A percentile compares a stretch with the other conserved stretches of the same genome.
Evolutionary conservation across 2,797 vertebrate genomes (phyloP).

Genomic region (Amphiprion clarkii): DNA sequence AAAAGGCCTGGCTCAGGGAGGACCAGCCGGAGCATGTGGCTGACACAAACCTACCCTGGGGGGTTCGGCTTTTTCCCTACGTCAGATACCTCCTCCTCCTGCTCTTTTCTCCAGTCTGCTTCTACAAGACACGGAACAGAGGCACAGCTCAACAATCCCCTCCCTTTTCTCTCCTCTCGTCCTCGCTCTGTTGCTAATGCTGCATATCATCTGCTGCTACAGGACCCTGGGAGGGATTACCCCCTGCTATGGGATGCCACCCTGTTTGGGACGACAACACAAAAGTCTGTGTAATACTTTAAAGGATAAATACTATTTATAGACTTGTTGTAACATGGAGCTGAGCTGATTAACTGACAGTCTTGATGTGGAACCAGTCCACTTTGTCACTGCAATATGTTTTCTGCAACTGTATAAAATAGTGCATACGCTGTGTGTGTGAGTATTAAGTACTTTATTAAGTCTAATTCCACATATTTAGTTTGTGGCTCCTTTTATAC

Average conservation of each 20-base stretch:
- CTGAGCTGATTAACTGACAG: background rate
- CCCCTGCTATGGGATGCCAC: constrained; percentile 28
- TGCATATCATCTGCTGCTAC: constrained; percentile 31
- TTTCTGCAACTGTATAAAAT: no score
- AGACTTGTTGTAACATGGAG: constrained; percentile 11
- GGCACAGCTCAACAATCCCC: constrained; percentile 31
- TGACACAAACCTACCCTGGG: constrained; percentile 65
- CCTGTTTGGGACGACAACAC: constrained; percentile 28
- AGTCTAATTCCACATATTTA: background rate
- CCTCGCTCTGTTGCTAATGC: constrained; percentile 40
- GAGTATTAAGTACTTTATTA: no score
- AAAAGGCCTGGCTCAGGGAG: constrained; percentile 83
- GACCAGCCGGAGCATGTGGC: constrained; percentile 82
- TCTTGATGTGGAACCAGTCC: background rate
- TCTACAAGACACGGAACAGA: constrained; percentile 46
- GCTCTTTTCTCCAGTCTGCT: constrained; percentile 32
- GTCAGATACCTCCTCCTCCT: constrained; percentile 40
- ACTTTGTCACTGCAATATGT: background rate
- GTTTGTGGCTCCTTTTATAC: background rate
- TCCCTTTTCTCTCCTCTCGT: background rate
- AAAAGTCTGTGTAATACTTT: constrained; percentile 21
- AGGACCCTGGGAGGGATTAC: constrained; percentile 42
- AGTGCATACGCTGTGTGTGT: no score
- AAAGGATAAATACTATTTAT: constrained; percentile 34
- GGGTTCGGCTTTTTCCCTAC: constrained; percentile 34